These are phyloP conservation scores for Pteronotus mesoamericanus DNA, from an alignment of 2,797 vertebrate genomes.

Conservation along the genomic window DNA sequence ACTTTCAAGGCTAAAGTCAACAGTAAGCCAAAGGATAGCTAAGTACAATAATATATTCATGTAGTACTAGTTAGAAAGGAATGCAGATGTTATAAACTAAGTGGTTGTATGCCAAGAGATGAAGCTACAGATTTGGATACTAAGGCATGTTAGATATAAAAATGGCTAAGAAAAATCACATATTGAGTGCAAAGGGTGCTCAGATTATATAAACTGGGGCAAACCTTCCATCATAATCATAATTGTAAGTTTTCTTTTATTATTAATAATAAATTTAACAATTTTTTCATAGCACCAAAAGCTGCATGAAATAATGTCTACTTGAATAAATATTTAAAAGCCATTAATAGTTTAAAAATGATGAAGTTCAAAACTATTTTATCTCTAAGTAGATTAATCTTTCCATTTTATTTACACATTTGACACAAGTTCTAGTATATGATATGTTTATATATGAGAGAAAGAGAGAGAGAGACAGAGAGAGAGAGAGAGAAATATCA, in stretches of 20 bases:
- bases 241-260: conserved; percentile 54
- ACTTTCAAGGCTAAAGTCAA: conserved; percentile 6
- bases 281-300: conserved; percentile 3
- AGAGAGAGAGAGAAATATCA: background rate
- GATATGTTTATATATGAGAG: background rate
- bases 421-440: background rate
- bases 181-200: conserved; percentile 42
- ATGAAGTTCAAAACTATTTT: background rate
- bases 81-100: background rate
- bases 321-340: background rate
- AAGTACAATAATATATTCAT: background rate
- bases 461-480: background rate
- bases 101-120: background rate
- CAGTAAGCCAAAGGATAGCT: background rate
- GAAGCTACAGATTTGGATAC: background rate
- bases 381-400: background rate
- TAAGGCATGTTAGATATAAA: conserved; percentile 55
- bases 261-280: conserved; percentile 63
- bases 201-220: conserved; percentile 34
- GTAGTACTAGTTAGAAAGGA: background rate
- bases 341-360: background rate
- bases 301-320: background rate
- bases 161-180: conserved; percentile 64
- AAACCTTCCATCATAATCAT: background rate
- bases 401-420: background rate